Conservation (phyloP, 2,113 vertebrate species). For the Anoura caudifer region DNA sequence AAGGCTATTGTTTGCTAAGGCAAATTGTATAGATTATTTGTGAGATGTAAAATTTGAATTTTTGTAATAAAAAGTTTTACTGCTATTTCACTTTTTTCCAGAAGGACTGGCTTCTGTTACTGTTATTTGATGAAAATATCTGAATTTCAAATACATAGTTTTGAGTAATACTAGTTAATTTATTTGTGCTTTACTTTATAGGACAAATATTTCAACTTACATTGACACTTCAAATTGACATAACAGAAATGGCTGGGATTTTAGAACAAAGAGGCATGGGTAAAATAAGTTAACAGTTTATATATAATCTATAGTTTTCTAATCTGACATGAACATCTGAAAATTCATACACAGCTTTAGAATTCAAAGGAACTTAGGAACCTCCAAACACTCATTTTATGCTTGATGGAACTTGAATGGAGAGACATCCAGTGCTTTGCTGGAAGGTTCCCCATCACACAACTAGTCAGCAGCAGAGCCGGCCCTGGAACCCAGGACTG, state of each 20-base stretch:
- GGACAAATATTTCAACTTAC: neutral
- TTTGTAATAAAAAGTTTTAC: neutral
- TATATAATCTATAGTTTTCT: neutral
- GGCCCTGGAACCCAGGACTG: neutral
- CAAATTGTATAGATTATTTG: neutral
- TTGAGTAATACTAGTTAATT: neutral
- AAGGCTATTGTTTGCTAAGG: neutral
- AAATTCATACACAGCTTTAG: neutral
- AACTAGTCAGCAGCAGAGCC: neutral
- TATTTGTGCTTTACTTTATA: neutral
- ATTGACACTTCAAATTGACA: neutral
- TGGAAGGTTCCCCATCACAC: neutral
- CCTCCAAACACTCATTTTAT: neutral
- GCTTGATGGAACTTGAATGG: neutral
- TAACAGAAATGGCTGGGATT: neutral
- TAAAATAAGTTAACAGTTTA: neutral
- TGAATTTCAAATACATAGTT: neutral
- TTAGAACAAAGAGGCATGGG: neutral
- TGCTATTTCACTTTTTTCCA: neutral
- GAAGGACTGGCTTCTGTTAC: neutral
- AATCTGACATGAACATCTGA: neutral
- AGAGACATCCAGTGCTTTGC: neutral
- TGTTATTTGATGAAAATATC: conserved; percentile 6
- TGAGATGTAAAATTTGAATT: neutral
- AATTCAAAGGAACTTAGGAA: neutral